These are phyloP conservation scores for Alectoris magna DNA, from an alignment of 2,797 vertebrate species.

Conservation along the genomic window DNA sequence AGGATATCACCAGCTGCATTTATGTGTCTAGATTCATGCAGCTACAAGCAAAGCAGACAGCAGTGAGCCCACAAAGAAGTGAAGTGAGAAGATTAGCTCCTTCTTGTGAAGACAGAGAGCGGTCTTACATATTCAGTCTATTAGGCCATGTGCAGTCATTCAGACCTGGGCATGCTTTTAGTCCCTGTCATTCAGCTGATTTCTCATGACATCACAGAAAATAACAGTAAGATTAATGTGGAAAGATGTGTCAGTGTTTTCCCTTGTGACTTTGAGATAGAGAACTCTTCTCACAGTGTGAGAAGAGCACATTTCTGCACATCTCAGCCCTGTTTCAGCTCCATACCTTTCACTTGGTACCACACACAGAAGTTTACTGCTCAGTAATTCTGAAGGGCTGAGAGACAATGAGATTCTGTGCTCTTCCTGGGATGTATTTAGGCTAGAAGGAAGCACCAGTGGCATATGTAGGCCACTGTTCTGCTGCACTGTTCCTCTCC, in stretches of 20 bases:
- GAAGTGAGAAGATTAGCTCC: background rate
- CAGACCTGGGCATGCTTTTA: background rate
- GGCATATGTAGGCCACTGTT: accelerated
- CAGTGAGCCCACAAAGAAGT: background rate
- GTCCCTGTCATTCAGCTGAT: background rate
- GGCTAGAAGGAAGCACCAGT: background rate
- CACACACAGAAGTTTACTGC: background rate
- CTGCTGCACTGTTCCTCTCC: background rate
- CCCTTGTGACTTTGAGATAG: background rate
- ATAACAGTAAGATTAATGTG: background rate
- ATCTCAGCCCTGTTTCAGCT: background rate
- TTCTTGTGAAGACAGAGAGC: background rate
- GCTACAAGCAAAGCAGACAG: background rate
- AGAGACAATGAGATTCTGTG: background rate
- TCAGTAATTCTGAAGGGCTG: background rate
- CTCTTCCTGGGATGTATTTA: background rate
- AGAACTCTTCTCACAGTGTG: background rate
- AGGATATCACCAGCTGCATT: background rate
- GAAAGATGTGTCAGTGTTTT: background rate
- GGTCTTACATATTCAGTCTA: background rate
- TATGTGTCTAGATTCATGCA: background rate
- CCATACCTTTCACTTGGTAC: background rate
- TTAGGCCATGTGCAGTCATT: background rate
- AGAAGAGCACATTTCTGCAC: background rate
- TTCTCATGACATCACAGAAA: background rate